A percentile compares a stretch with the other conserved stretches of the same genome.
phyloP scores from a whole-genome alignment of 2,888 invertebrate species.

The Idaea dimidiata region DNA sequence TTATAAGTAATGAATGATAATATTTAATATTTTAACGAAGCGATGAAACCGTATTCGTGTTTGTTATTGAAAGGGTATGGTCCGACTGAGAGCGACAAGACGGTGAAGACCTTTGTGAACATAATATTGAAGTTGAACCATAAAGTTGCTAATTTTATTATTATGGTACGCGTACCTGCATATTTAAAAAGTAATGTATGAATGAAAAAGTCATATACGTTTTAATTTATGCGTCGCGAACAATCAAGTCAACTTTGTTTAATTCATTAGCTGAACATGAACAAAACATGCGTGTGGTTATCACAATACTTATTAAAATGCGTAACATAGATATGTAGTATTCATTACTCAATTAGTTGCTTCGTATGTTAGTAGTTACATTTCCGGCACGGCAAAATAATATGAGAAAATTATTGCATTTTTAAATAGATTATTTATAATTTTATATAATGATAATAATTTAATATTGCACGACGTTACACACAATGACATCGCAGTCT shows the following conservation, averaged over 20 bases:
- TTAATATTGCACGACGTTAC: too few relatives aligned
- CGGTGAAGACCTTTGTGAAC: too few relatives aligned
- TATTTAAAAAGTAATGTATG: neutral
- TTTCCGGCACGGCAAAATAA: constrained; percentile 21
- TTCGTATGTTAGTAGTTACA: constrained; percentile 19
- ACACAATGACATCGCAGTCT: too few relatives aligned
- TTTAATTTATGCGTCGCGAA: constrained; percentile 26
- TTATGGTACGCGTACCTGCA: too few relatives aligned
- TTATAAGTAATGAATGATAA: constrained; percentile 32
- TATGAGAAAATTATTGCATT: constrained; percentile 16
- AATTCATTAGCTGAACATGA: constrained; percentile 32
- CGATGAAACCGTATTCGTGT: constrained; percentile 31
- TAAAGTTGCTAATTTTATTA: too few relatives aligned
- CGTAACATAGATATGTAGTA: constrained; percentile 21
- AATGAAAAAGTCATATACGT: constrained; percentile 3
- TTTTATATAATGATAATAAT: too few relatives aligned
- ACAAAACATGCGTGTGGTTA: constrained; percentile 21
- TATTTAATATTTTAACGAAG: constrained; percentile 28
- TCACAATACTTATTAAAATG: constrained; percentile 24
- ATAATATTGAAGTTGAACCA: too few relatives aligned
- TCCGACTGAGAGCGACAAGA: constrained; percentile 7
- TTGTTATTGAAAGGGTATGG: constrained; percentile 28
- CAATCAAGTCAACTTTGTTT: constrained; percentile 32
- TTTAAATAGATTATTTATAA: constrained; percentile 5
- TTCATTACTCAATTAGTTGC: constrained; percentile 27